Conservation (phyloP, 1,140 invertebrate genomes). For the Meteorus sp. region DNA sequence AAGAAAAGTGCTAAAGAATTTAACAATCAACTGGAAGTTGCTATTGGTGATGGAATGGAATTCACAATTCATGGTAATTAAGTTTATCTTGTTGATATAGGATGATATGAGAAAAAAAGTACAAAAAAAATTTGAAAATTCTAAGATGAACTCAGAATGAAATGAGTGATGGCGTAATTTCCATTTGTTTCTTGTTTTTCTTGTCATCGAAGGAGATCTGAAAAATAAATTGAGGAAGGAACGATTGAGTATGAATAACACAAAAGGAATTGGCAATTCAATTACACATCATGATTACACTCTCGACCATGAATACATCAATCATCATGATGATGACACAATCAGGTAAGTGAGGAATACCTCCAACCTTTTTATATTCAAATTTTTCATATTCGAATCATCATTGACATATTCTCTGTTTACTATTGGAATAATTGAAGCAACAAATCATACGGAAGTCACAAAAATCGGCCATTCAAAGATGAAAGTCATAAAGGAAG, state of each 20-base stretch:
- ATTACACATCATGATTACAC: slow-evolving; percentile 76
- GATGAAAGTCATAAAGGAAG: slow-evolving; percentile 88
- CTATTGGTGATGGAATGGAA: slow-evolving; percentile 88
- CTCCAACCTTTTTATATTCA: not conserved
- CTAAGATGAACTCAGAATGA: slow-evolving; percentile 9
- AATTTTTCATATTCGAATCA: not conserved
- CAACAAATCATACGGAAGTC: slow-evolving; percentile 90
- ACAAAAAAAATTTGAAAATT: too few species aligned
- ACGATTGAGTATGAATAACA: slow-evolving; percentile 72
- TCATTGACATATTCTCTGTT: slow-evolving; percentile 11
- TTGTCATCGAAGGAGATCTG: slow-evolving; percentile 65
- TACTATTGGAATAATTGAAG: slow-evolving; percentile 58
- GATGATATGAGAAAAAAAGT: slow-evolving; percentile 14
- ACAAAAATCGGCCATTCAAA: slow-evolving; percentile 85
- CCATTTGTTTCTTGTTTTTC: too few species aligned
- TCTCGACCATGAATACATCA: slow-evolving; percentile 71
- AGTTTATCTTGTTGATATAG: slow-evolving; percentile 1
- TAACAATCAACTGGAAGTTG: slow-evolving; percentile 77
- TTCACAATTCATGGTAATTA: slow-evolving; percentile 82
- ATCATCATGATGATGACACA: slow-evolving; percentile 66
- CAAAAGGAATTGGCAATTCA: slow-evolving; percentile 70
- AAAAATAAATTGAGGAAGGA: slow-evolving; percentile 74
- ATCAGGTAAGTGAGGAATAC: slow-evolving; percentile 48
- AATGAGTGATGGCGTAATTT: slow-evolving; percentile 24
- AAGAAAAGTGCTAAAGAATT: slow-evolving; percentile 81